Evolutionary conservation across 37 sponge, comb jelly and placozoan genomes (phyloP).

Genomic region (Bolinopsis microptera): DNA sequence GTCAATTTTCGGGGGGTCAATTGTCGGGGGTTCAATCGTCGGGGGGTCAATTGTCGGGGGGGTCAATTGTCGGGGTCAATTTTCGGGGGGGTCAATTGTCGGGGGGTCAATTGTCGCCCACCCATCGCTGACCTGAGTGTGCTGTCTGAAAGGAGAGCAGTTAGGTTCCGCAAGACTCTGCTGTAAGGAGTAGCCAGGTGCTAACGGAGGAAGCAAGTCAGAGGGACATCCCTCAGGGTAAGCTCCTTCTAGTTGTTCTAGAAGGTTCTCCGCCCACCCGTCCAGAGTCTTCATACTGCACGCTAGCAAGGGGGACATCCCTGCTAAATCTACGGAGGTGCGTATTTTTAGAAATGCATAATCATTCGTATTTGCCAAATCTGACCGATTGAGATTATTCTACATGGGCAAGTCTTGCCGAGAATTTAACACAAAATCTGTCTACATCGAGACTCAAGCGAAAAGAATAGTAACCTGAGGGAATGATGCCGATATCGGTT

Average conservation of each 20-base stretch:
- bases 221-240: not conserved
- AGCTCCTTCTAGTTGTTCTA: not conserved
- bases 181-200: not conserved
- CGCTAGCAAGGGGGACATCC: constrained; percentile 45
- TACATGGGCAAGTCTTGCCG: no score
- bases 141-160: constrained; percentile 32
- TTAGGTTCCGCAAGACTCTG: constrained; percentile 18
- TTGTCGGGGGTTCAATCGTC: no score
- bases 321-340: not conserved
- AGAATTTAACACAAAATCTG: no score
- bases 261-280: not conserved
- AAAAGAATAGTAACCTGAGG: no score
- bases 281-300: constrained; percentile 11
- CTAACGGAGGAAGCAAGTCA: not conserved
- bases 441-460: no score
- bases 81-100: no score
- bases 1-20: no score
- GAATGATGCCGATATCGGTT: not conserved
- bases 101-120: no score
- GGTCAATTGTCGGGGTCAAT: no score
- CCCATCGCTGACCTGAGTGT: constrained; percentile 22
- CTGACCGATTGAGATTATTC: no score
- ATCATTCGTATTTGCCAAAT: no score
- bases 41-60: no score
- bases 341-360: not conserved